Conservation (phyloP, 2,113 vertebrate species). For the Dicentrarchus labrax region DNA sequence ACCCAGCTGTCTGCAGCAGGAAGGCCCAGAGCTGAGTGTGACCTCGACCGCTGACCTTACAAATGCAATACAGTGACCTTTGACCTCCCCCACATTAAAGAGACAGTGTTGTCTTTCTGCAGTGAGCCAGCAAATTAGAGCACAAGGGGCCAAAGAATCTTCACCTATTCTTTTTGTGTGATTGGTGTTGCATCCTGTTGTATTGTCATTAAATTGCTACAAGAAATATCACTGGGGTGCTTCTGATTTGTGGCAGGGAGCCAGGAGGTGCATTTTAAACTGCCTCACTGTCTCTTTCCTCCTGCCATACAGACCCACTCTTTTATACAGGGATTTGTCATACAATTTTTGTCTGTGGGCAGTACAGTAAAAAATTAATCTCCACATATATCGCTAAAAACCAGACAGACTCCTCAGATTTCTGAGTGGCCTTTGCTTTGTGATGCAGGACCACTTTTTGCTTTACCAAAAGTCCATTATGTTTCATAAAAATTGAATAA, state of each 20-base stretch:
- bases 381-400: background rate
- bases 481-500: no score
- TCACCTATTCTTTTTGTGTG: conserved; percentile 67
- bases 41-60: conserved; percentile 82
- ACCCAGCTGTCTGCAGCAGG: conserved; percentile 83
- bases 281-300: background rate
- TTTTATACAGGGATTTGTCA: background rate
- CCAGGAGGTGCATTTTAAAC: conserved; percentile 16
- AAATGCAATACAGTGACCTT: conserved; percentile 85
- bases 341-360: background rate
- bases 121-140: conserved; percentile 79
- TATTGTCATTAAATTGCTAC: conserved; percentile 54
- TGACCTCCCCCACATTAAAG: conserved; percentile 80
- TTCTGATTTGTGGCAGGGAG: conserved; percentile 37
- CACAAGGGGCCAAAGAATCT: conserved; percentile 61
- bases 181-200: conserved; percentile 59
- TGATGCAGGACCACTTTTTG: background rate
- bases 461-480: no score
- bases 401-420: background rate
- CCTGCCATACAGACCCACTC: background rate
- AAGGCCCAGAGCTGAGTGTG: conserved; percentile 79
- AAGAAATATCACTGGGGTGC: conserved; percentile 25
- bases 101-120: conserved; percentile 84
- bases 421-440: background rate
- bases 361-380: background rate